Conservation (phyloP, 2,888 invertebrate genomes). For the Diaphora mendica region DNA sequence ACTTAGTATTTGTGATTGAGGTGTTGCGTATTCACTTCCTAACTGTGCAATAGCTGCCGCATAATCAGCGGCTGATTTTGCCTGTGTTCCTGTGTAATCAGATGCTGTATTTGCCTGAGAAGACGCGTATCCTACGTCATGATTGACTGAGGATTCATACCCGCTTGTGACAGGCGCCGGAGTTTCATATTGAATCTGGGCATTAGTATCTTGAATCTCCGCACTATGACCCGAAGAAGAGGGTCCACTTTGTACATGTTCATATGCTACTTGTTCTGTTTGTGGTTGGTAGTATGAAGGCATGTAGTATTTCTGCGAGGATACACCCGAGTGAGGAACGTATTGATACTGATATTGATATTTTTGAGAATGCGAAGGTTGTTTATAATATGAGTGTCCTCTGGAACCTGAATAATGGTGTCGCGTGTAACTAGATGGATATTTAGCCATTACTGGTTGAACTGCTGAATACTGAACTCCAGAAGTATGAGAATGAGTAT, state of each 20-base stretch:
- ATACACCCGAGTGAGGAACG: constrained; percentile 61
- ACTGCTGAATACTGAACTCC: constrained; percentile 82
- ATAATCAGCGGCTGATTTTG: constrained; percentile 51
- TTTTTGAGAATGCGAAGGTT: constrained; percentile 67
- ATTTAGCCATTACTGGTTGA: constrained; percentile 82
- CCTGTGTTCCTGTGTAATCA: constrained; percentile 26
- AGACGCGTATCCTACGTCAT: constrained; percentile 48
- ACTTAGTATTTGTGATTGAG: constrained; percentile 25
- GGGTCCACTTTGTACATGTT: constrained; percentile 47
- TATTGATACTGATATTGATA: constrained; percentile 76
- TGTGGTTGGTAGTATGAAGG: constrained; percentile 68
- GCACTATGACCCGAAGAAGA: constrained; percentile 26
- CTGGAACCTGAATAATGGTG: constrained; percentile 66
- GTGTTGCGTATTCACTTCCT: constrained; percentile 9
- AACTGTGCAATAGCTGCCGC: constrained; percentile 41
- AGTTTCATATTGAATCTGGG: constrained; percentile 61
- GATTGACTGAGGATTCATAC: constrained; percentile 53
- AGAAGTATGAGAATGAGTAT: constrained; percentile 77
- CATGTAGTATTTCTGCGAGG: constrained; percentile 65
- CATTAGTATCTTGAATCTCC: constrained; percentile 40
- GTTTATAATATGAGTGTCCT: constrained; percentile 68
- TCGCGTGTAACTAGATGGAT: constrained; percentile 71
- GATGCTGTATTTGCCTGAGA: constrained; percentile 26
- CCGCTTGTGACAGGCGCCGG: constrained; percentile 54
- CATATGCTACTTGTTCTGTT: constrained; percentile 44